phyloP scores from a whole-genome alignment of 2,888 invertebrate species.

The Malacosoma neustria region DNA sequence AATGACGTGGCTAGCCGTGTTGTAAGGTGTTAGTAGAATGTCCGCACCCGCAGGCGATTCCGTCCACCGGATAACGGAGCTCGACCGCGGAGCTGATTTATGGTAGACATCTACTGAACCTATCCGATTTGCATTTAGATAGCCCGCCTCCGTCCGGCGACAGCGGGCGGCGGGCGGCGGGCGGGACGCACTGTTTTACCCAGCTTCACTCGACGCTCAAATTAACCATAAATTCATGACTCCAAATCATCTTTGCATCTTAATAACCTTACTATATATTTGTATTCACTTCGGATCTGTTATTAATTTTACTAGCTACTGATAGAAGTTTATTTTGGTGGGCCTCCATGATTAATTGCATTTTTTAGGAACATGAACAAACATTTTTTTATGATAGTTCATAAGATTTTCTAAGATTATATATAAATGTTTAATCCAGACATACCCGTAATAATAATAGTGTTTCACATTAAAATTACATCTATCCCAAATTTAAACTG shows the following conservation, averaged over 20 bases:
- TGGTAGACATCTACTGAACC: slow-evolving; percentile 65
- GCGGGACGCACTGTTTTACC: slow-evolving; percentile 20
- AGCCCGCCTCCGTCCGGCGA: slow-evolving; percentile 37
- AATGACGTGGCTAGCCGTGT: slow-evolving; percentile 1
- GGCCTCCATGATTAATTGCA: slow-evolving; percentile 2
- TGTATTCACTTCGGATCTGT: background rate
- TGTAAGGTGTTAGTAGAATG: slow-evolving; percentile 10
- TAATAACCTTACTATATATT: background rate
- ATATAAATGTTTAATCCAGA: background rate
- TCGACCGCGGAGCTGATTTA: slow-evolving; percentile 56
- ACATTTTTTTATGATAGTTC: background rate
- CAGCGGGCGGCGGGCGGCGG: slow-evolving; percentile 22
- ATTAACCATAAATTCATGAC: slow-evolving; percentile 28
- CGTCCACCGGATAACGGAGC: slow-evolving; percentile 45
- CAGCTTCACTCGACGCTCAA: background rate
- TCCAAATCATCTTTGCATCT: background rate
- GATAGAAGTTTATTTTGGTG: slow-evolving; percentile 2
- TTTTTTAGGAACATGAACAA: background rate
- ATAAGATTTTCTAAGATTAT: background rate
- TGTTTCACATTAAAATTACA: too few species aligned
- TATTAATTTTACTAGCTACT: background rate
- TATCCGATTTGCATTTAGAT: slow-evolving; percentile 75
- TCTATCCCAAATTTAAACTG: too few species aligned
- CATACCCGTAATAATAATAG: too few species aligned
- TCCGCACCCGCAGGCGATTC: slow-evolving; percentile 30